A percentile compares a stretch with the other conserved stretches of the same genome.
Conservation (phyloP, 2,113 vertebrate genomes). For the Passer domesticus region DNA sequence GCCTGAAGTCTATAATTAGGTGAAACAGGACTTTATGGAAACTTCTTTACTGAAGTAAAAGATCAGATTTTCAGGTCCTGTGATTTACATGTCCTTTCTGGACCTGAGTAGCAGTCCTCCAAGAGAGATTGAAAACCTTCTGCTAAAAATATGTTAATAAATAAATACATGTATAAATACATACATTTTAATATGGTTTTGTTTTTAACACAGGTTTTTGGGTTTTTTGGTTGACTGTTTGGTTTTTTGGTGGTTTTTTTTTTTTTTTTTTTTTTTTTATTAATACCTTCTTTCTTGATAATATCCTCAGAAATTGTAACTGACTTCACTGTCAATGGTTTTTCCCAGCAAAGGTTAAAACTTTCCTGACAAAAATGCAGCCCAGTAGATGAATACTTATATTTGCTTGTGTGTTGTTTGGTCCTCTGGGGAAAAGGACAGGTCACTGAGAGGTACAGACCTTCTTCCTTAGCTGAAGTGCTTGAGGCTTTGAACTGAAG, state of each 20-base stretch:
- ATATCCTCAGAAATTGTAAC: neutral
- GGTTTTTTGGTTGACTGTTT: neutral
- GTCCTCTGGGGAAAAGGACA: neutral
- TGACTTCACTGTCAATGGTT: neutral
- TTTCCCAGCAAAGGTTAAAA: neutral
- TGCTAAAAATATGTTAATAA: neutral
- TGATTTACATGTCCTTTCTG: neutral
- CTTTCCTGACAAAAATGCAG: neutral
- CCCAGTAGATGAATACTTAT: fast-evolving
- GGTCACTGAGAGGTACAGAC: neutral
- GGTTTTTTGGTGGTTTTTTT: no score
- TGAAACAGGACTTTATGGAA: neutral
- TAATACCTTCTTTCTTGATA: neutral
- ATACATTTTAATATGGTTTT: neutral
- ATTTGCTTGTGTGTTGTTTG: neutral
- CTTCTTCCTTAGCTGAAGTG: neutral
- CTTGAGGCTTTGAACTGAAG: neutral
- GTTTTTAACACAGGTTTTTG: neutral
- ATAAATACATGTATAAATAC: neutral
- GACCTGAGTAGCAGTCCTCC: neutral
- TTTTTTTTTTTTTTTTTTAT: no score
- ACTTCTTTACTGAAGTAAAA: neutral
- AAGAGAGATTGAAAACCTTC: neutral
- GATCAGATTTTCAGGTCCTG: neutral
- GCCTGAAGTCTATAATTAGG: neutral